phyloP scores from a whole-genome alignment of 2,888 invertebrate genomes.

The Drosophila koepferae region DNA sequence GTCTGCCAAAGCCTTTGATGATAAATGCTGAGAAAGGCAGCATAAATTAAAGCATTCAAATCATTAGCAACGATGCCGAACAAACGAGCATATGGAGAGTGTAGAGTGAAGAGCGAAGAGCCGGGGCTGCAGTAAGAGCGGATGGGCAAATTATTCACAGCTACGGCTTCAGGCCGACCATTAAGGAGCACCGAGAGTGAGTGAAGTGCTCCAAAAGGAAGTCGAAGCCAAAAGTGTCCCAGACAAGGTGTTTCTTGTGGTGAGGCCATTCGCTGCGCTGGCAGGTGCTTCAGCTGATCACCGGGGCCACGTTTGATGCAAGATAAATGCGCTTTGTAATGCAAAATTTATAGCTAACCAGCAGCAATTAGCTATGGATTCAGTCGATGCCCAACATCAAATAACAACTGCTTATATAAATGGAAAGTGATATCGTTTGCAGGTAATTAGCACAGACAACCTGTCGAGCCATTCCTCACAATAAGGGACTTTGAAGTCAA shows the following conservation, averaged over 20 bases:
- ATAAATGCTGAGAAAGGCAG: constrained; percentile 72
- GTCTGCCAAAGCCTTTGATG: constrained; percentile 65
- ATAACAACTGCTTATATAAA: constrained; percentile 10
- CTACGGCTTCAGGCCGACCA: constrained; percentile 70
- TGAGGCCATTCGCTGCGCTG: constrained; percentile 66
- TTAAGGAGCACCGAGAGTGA: constrained; percentile 41
- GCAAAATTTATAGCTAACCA: constrained; percentile 57
- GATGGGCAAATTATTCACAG: constrained; percentile 83
- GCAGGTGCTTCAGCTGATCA: constrained; percentile 64
- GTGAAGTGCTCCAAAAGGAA: constrained; percentile 45
- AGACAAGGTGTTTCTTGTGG: constrained; percentile 67
- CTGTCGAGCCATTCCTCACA: neutral
- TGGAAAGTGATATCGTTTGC: constrained; percentile 12
- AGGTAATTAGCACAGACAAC: neutral
- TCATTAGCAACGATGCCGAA: constrained; percentile 83
- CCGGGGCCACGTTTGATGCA: constrained; percentile 55
- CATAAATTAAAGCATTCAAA: constrained; percentile 82
- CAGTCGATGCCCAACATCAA: constrained; percentile 24
- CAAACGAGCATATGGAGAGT: constrained; percentile 73
- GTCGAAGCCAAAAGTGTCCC: constrained; percentile 55
- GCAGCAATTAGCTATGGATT: constrained; percentile 50
- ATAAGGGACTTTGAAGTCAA: neutral
- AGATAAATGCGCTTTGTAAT: constrained; percentile 70
- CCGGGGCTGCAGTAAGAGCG: constrained; percentile 44
- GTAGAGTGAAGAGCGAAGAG: constrained; percentile 3